Base-by-base conservation (phyloP, 2,888 invertebrate genomes). In the Drosophila percnosoma region DNA sequence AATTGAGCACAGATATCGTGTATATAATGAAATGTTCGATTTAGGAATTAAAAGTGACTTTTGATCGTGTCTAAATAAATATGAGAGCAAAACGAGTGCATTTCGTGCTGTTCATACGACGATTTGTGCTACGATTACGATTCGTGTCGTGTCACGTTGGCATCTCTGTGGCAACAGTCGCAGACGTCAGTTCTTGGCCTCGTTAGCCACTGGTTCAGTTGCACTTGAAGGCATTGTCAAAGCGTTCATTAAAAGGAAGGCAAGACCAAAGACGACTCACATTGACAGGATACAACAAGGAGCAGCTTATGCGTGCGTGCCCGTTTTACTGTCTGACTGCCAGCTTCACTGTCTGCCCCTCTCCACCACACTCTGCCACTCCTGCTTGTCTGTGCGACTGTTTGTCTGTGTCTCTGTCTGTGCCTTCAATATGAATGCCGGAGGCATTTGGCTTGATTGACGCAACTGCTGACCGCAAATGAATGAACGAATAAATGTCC, bases 181-280 rank as follows among this genome's bases (percentile, higher is more conserved):
- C 38, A 70, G 70, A 62, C 63, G 45, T 38, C 77, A 65, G 64
- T 71, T 71, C 67, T 66, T 71, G 72, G 76, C 65, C 81, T 81
- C 72, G 81, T 66, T 72, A 68, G 80, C 58, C 80, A 62, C 59
- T 81, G 72, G 70, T 74, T 72, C 72, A 66, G 64, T 59, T 73
- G 80, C 83, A 88, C 85, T 86, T 71, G 83, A 84, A 87, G 83
- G 78, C 90, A 82, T 90, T 85, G 90, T 85, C 85, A 85, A 77
- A 85, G 90, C 86, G 68, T 83, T 89, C 87, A 87, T 87, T 89
- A 89, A 89, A 89, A 79, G 68, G 38, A 58, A 52, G 42, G 62
- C 73, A 73, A 64, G 68, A 64, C 59, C 58, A 73, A 67, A 69
- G 59, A 49, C 42, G 64, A 63, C 59, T 61, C 58, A 34, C 57